A percentile compares a stretch with the other conserved stretches of the same genome.
phyloP scores from a whole-genome alignment of 1,140 invertebrate genomes.

The Leptinotarsa texana region DNA sequence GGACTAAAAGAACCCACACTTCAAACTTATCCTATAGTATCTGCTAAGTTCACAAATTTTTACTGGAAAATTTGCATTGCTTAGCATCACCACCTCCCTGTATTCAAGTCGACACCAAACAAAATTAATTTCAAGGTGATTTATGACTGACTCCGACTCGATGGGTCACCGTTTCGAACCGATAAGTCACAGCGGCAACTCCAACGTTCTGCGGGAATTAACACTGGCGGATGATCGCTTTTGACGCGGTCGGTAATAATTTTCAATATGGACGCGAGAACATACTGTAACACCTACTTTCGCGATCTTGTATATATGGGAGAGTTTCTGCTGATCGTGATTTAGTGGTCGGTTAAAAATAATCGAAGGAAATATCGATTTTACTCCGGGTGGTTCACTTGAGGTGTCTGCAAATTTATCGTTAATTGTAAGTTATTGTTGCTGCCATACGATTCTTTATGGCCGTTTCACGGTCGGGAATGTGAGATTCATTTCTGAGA shows the following conservation, averaged over 20 bases:
- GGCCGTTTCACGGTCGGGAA: too few species aligned
- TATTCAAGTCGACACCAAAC: not conserved
- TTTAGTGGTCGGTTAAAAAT: not conserved
- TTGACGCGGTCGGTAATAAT: constrained; percentile 2
- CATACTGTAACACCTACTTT: constrained; percentile 8
- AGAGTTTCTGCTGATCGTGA: not conserved
- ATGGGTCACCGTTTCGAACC: not conserved
- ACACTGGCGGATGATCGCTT: not conserved
- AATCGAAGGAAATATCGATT: constrained; percentile 4
- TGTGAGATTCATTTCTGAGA: too few species aligned
- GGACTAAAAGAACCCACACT: too few species aligned
- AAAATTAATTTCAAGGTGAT: not conserved
- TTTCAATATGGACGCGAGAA: not conserved
- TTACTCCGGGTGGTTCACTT: not conserved
- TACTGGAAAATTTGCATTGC: too few species aligned
- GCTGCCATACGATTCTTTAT: too few species aligned
- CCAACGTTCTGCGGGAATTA: not conserved
- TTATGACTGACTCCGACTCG: not conserved
- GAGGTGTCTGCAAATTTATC: not conserved
- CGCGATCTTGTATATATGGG: not conserved
- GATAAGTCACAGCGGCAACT: constrained; percentile 2
- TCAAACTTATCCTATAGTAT: too few species aligned
- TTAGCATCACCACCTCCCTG: too few species aligned
- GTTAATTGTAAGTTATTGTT: too few species aligned
- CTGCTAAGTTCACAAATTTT: too few species aligned